Conservation (phyloP, 2,113 vertebrate genomes). For the Macaca fascicularis region DNA sequence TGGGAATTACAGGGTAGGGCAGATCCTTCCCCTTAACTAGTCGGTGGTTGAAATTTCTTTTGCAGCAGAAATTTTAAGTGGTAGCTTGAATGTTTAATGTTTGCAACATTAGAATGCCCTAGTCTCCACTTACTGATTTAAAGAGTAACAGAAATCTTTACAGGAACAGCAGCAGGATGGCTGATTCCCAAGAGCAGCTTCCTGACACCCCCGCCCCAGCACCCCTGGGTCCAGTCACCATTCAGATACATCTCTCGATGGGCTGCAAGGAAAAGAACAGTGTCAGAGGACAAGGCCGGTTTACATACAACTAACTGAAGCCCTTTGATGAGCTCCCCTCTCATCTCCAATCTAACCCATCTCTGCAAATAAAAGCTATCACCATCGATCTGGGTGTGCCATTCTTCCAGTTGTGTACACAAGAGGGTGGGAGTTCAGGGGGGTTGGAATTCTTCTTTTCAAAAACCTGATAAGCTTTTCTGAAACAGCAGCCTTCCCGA, state of each 20-base stretch:
- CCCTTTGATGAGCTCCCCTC: accelerated
- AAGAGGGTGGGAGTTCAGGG: neutral
- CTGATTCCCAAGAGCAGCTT: neutral
- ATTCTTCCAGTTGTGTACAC: no score
- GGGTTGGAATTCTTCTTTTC: neutral
- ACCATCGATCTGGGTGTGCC: accelerated
- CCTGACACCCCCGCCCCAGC: accelerated
- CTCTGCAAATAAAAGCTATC: neutral
- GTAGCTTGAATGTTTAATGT: neutral
- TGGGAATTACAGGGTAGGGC: neutral
- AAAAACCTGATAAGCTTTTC: neutral
- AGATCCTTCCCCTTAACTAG: neutral
- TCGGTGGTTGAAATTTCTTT: neutral
- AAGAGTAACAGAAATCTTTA: neutral
- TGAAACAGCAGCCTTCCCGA: neutral
- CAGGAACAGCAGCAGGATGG: accelerated
- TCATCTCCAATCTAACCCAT: neutral
- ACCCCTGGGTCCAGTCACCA: accelerated
- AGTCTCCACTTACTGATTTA: neutral
- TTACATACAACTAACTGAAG: accelerated
- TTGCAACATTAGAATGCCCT: neutral
- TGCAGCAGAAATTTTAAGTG: neutral
- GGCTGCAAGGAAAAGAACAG: neutral
- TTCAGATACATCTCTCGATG: neutral
- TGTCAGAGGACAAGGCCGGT: no score